Evolutionary conservation across 1,140 invertebrate species (phyloP).

Genomic region (Hydropsyche tenuis): DNA sequence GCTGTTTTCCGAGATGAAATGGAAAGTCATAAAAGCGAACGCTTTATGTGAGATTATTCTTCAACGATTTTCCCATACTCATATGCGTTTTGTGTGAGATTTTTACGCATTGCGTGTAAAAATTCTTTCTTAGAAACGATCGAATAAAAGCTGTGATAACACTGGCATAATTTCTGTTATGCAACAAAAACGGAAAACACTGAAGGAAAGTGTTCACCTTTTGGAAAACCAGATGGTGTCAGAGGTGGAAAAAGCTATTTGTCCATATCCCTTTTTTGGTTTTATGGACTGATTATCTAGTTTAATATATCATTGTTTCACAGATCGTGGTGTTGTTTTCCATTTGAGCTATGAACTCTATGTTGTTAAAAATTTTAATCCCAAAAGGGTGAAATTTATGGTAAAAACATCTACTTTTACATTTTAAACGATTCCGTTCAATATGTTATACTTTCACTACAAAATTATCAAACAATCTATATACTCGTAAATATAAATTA

Average conservation of each 20-base stretch:
- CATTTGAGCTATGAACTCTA: too few relatives aligned
- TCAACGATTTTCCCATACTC: neutral
- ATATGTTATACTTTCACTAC: too few relatives aligned
- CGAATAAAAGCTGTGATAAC: neutral
- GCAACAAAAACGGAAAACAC: neutral
- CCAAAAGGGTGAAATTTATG: too few relatives aligned
- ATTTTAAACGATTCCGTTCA: too few relatives aligned
- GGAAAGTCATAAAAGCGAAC: conserved; percentile 21
- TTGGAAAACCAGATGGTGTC: neutral
- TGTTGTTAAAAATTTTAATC: too few relatives aligned
- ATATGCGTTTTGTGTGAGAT: conserved; percentile 14
- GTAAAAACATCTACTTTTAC: too few relatives aligned
- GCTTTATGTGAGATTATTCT: neutral
- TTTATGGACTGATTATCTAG: neutral
- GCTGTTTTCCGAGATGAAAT: conserved; percentile 22
- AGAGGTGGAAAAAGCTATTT: conserved; percentile 18
- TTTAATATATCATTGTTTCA: neutral
- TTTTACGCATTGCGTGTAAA: conserved; percentile 21
- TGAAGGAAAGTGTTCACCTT: conserved; percentile 7
- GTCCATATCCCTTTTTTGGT: neutral
- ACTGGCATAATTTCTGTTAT: neutral
- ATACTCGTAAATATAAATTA: too few relatives aligned
- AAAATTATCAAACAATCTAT: too few relatives aligned
- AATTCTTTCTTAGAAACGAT: conserved; percentile 14
- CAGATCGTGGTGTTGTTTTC: too few relatives aligned